Evolutionary conservation across 2,797 vertebrate species (phyloP), one percentile per base, ranked within the genome.

Genomic region (Apodemus agrarius): DNA sequence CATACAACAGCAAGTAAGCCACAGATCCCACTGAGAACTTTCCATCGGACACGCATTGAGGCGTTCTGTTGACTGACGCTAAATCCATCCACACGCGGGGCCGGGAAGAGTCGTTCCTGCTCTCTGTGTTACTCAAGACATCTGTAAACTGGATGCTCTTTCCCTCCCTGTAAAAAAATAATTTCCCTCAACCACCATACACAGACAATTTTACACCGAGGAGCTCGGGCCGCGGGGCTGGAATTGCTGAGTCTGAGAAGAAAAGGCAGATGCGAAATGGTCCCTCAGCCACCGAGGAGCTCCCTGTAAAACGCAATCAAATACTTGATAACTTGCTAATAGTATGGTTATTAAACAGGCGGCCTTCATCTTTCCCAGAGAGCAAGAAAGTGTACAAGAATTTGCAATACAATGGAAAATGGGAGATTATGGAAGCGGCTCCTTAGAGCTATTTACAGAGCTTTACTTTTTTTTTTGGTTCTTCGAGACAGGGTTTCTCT

Each of bases 141-240:
- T 92, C 94, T 96, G 94, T 88, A 93, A 95, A 97, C 63, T 59
- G 84, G 90, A 96, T 94, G 49, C 78, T 94, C 95, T 76, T 94
- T 88, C 75, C 95, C 84, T 93, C 81, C 94, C 93, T 96, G 93
- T 94, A 96, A 97, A 93, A 93, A 97, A 94, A 91, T 88, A 88
- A 94, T 96, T 97, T 97, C 96, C 96, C 95, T 96, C 93, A 54
- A 79, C 97, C 49, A 2, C 81, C 65, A 95, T 87, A 92, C 72
- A 57, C 82, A 95, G 92, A 94, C 80, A 80, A 90, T 96, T 95
- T 91, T 94, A 63, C 88, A 75, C 72, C 0, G 7, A 88, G 96
- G 91, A 95, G 80, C 8, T 78, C n/a, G 1, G n/a, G 90, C 84
- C 72, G 13, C 1, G 0, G 78, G 95, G 84, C 96, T 95, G 69